A percentile compares a stretch with the other conserved stretches of the same genome.
These are phyloP conservation scores for Icerya purchasi DNA, from an alignment of 2,888 invertebrate genomes.

Conservation along the genomic window DNA sequence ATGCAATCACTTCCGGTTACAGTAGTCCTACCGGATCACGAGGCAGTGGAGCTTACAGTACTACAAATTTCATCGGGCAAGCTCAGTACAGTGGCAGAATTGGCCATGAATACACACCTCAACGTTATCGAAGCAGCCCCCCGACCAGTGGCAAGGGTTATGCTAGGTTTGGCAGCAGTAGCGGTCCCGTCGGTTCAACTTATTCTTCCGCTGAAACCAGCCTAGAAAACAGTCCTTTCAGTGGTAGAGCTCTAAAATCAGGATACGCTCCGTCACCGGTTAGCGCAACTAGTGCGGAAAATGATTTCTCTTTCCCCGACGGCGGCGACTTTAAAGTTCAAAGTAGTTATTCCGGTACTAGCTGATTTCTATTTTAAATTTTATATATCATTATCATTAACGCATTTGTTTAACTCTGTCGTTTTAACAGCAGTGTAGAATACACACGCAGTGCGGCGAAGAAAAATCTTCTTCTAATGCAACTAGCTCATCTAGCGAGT, in stretches of 20 bases:
- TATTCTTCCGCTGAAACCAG: neutral
- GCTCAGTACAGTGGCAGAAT: neutral
- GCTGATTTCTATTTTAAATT: too few relatives aligned
- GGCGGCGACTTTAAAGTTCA: slow-evolving; percentile 12
- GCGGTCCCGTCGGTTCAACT: neutral
- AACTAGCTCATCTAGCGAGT: too few relatives aligned
- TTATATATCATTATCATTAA: too few relatives aligned
- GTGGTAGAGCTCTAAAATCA: slow-evolving; percentile 9
- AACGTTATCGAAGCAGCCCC: slow-evolving; percentile 1
- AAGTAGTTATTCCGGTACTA: slow-evolving; percentile 12
- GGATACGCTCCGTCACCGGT: neutral
- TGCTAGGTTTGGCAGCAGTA: neutral
- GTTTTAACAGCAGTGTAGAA: too few relatives aligned
- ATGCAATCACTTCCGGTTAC: neutral
- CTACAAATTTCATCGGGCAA: slow-evolving; percentile 4
- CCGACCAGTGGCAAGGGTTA: slow-evolving; percentile 4
- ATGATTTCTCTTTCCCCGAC: slow-evolving; percentile 6
- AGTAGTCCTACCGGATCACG: slow-evolving; percentile 6
- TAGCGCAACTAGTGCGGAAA: slow-evolving; percentile 3
- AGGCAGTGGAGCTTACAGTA: slow-evolving; percentile 10
- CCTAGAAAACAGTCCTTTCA: slow-evolving; percentile 2
- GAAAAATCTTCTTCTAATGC: too few relatives aligned
- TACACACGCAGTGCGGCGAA: too few relatives aligned
- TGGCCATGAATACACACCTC: slow-evolving; percentile 9
- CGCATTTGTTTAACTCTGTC: too few relatives aligned